Conservation (phyloP, 2,888 invertebrate genomes). For the Romanomermis culicivorax region DNA sequence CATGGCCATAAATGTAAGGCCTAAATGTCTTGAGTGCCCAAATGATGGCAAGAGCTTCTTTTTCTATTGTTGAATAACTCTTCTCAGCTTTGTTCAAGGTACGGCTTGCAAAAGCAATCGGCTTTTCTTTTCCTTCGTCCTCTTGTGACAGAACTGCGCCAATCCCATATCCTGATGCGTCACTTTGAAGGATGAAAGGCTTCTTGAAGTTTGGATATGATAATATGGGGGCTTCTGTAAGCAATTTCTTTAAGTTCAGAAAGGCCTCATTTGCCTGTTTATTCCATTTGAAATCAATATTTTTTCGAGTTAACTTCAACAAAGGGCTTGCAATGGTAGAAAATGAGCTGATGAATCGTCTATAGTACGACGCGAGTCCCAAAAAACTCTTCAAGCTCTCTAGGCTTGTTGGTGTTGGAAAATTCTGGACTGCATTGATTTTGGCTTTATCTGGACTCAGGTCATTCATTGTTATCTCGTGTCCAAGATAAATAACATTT, state of each 20-base stretch:
- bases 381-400: background rate
- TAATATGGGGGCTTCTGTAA: slow-evolving; percentile 4
- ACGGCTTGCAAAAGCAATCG: slow-evolving; percentile 11
- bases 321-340: slow-evolving; percentile 1
- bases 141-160: background rate
- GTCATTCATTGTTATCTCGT: background rate
- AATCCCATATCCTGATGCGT: slow-evolving; percentile 2
- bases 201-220: slow-evolving; percentile 9
- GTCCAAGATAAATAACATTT: background rate
- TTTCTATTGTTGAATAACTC: slow-evolving; percentile 12
- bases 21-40: slow-evolving; percentile 12
- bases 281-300: slow-evolving; percentile 2
- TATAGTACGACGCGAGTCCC: slow-evolving; percentile 5
- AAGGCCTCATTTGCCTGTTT: slow-evolving; percentile 6
- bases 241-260: background rate
- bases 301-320: background rate
- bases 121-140: background rate
- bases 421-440: background rate
- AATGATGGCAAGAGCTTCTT: slow-evolving; percentile 12
- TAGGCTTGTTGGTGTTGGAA: background rate
- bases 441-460: background rate
- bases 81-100: slow-evolving; percentile 7
- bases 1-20: background rate
- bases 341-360: slow-evolving; percentile 1
- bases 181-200: slow-evolving; percentile 2